phyloP scores from a whole-genome alignment of 2,888 invertebrate species.

The Pharmacophagus antenor region DNA sequence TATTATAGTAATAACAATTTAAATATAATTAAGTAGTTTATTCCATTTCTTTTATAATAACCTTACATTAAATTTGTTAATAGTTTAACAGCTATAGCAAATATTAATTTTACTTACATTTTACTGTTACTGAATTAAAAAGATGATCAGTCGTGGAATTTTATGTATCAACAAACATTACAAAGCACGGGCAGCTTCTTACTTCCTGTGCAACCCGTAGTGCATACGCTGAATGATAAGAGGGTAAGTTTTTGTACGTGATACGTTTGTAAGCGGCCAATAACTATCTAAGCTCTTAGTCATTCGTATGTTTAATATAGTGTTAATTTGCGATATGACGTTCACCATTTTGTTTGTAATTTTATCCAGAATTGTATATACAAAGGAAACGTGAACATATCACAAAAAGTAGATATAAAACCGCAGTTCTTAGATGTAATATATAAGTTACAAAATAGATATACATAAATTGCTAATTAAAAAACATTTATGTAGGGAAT shows the following conservation, averaged over 20 bases:
- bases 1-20: no score
- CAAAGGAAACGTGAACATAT: no score
- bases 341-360: not conserved
- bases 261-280: slow-evolving; percentile 15
- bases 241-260: slow-evolving; percentile 22
- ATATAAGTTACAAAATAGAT: no score
- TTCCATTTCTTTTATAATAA: no score
- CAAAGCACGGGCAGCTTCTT: slow-evolving; percentile 9
- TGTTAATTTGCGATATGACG: not conserved
- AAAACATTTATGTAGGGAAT: no score
- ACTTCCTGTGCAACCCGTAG: slow-evolving; percentile 15
- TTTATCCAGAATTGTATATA: not conserved
- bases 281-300: slow-evolving; percentile 16
- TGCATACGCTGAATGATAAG: slow-evolving; percentile 20
- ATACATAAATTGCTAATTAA: no score
- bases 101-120: not conserved
- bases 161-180: slow-evolving; percentile 8
- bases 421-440: no score
- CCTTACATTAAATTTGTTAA: not conserved
- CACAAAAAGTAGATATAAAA: no score
- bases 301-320: not conserved
- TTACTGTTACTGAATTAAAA: slow-evolving; percentile 4
- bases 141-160: not conserved
- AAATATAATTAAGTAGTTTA: no score
- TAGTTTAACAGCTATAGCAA: not conserved